Evolutionary conservation across 2,888 invertebrate species (phyloP), one percentile per base, ranked within the genome.

Genomic region (Thereva unica): DNA sequence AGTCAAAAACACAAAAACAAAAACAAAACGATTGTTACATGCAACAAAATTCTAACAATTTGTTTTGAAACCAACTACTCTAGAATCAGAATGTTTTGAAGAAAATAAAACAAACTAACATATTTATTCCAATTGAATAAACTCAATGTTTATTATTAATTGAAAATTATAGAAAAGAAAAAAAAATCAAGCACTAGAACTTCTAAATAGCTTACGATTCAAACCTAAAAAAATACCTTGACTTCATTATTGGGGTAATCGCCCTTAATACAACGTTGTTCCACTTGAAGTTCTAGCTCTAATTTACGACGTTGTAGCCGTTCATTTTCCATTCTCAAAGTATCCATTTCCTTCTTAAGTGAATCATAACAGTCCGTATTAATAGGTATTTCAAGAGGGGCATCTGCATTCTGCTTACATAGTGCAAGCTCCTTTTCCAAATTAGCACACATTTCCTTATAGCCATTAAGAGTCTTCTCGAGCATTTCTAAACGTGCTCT

Each of bases 391-490:
- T 71, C 71, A 56, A 73, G 68, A 64, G 75, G 73, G 35, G 76
- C 74, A 5, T 76, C 76, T 69, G 75, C 70, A 65, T 69, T 35
- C 40, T 74, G 77, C 69, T 80, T 78, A 0, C 75, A 73, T 53
- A 77, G 75, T 71, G 83, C 80, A 64, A 87, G 75, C 75, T 88
- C 86, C 44, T 84, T 84, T 77, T 92, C 92, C 64, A 89, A 81
- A 67, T 85, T 85, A 0, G 84, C 80, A 42, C 90, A 85, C 78
- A 91, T 82, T 67, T 91, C 91, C 66, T 89, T 85, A 78, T 93
- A 93, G 1, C 87, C 89, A 68, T 87, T 86, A 55, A 93, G 80
- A 0, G 89, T 84, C 73, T 86, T 87, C 80, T 93, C 93, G 55
- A 93, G 81, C 73, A 87, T 88, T 64, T 89, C 87, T 9, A 92